A percentile compares a stretch with the other conserved stretches of the same genome.
Evolutionary conservation across 2,797 vertebrate species (phyloP).

Genomic region (Vireo griseus): DNA sequence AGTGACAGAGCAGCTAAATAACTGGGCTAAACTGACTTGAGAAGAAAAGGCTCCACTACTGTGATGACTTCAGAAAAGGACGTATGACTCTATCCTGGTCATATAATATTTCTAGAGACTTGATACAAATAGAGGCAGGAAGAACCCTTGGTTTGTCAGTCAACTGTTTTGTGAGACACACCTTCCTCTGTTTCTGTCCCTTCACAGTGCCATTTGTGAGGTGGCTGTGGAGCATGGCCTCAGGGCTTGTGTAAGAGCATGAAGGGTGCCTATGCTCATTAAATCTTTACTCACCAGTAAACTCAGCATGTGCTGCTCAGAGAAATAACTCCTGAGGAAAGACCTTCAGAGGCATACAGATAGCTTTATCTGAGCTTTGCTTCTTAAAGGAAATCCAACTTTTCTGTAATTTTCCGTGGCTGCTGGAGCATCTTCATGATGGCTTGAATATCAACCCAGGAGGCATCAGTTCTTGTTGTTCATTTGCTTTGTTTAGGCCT

Average conservation of each 20-base stretch:
- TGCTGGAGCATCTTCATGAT: neutral
- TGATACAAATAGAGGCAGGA: neutral
- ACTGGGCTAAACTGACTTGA: neutral
- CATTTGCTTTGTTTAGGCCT: neutral
- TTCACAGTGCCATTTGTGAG: fast-evolving
- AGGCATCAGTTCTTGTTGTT: neutral
- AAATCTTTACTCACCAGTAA: neutral
- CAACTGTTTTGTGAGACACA: neutral
- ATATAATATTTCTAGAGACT: neutral
- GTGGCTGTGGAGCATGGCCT: neutral
- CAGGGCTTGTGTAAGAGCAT: fast-evolving
- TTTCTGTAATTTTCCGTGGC: neutral
- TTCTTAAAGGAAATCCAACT: neutral
- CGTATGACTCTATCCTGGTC: neutral
- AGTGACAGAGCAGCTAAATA: neutral
- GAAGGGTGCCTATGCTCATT: fast-evolving
- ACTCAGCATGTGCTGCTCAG: neutral
- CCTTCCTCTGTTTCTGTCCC: neutral
- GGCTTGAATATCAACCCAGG: neutral
- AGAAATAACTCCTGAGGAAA: neutral
- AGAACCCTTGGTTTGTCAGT: neutral
- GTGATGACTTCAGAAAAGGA: neutral
- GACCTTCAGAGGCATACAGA: neutral
- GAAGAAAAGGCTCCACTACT: neutral
- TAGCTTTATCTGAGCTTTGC: neutral